Evolutionary conservation across 1,140 invertebrate species (phyloP).

Genomic region (Leptopilina boulardi): DNA sequence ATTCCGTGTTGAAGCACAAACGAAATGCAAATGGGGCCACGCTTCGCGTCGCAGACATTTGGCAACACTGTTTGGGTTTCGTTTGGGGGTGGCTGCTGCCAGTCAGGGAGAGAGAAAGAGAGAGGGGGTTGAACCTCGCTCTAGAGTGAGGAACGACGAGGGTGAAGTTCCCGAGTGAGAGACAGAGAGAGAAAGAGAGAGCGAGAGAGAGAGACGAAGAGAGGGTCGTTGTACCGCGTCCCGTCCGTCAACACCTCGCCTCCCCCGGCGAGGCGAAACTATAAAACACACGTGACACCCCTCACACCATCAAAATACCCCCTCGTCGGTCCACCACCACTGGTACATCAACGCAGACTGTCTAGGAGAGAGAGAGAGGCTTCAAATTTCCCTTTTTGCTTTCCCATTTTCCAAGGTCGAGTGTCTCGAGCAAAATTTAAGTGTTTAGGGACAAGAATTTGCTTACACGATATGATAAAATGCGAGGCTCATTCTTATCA

Average conservation of each 20-base stretch:
- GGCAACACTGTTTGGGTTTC: slow-evolving; percentile 73
- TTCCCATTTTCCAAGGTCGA: slow-evolving; percentile 7
- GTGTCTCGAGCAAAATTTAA: not conserved
- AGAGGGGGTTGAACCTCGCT: slow-evolving; percentile 55
- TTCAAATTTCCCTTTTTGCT: not conserved
- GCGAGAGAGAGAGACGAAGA: slow-evolving; percentile 53
- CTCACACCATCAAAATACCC: slow-evolving; percentile 52
- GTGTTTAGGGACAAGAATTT: not conserved
- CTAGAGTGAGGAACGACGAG: slow-evolving; percentile 49
- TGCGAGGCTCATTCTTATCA: not conserved
- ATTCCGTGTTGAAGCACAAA: slow-evolving; percentile 62
- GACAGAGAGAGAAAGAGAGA: slow-evolving; percentile 47
- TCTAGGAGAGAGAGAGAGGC: slow-evolving; percentile 43
- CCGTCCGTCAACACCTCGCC: slow-evolving; percentile 73
- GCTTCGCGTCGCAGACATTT: slow-evolving; percentile 71
- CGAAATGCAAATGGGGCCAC: slow-evolving; percentile 73
- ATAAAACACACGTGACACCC: slow-evolving; percentile 73
- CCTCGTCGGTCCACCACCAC: slow-evolving; percentile 55
- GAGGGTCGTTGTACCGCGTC: slow-evolving; percentile 70
- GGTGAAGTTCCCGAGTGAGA: slow-evolving; percentile 31
- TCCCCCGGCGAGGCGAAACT: slow-evolving; percentile 67
- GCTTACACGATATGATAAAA: not conserved
- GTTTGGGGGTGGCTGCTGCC: slow-evolving; percentile 64
- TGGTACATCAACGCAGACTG: slow-evolving; percentile 56
- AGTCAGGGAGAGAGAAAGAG: slow-evolving; percentile 46